Evolutionary conservation across 2,113 vertebrate species (phyloP).

Genomic region (Panthera uncia): DNA sequence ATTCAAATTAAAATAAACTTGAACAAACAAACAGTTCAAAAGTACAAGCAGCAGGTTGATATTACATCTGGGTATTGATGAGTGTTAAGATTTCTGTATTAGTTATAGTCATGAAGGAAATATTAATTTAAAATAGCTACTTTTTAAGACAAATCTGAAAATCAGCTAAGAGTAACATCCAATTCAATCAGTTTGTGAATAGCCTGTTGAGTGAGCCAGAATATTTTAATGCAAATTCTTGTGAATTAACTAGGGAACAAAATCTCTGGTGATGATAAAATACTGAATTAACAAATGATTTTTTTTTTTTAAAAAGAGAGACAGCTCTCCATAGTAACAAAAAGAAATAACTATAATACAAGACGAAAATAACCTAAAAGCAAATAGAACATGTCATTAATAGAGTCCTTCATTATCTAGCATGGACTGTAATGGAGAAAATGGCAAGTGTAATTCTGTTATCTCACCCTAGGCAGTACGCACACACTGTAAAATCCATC

Average conservation of each 20-base stretch:
- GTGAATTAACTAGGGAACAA: conserved; percentile 53
- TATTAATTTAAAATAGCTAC: conserved; percentile 53
- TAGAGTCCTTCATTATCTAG: conserved; percentile 93
- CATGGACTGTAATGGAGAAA: conserved; percentile 87
- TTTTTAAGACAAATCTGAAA: conserved; percentile 62
- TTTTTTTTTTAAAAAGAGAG: conserved; percentile 59
- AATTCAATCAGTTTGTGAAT: conserved; percentile 8
- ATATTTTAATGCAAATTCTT: conserved; percentile 61
- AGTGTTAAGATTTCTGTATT: conserved; percentile 20
- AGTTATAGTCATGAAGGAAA: conserved; percentile 43
- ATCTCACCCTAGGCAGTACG: conserved; percentile 89
- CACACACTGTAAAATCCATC: conserved; percentile 91
- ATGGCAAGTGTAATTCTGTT: conserved; percentile 86
- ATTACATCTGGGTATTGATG: not conserved
- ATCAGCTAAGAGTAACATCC: conserved; percentile 18
- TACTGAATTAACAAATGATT: conserved; percentile 55
- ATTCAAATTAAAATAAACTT: conserved; percentile 37
- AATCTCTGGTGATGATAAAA: conserved; percentile 60
- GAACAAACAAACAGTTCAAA: not conserved
- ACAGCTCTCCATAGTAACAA: conserved; percentile 70
- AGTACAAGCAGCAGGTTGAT: conserved; percentile 33
- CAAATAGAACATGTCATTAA: conserved; percentile 92
- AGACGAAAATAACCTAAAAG: conserved; percentile 85
- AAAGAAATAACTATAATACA: conserved; percentile 74
- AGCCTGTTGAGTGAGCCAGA: conserved; percentile 42